Evolutionary conservation across 2,797 vertebrate species (phyloP).

Genomic region (Adrianichthys oophorus): DNA sequence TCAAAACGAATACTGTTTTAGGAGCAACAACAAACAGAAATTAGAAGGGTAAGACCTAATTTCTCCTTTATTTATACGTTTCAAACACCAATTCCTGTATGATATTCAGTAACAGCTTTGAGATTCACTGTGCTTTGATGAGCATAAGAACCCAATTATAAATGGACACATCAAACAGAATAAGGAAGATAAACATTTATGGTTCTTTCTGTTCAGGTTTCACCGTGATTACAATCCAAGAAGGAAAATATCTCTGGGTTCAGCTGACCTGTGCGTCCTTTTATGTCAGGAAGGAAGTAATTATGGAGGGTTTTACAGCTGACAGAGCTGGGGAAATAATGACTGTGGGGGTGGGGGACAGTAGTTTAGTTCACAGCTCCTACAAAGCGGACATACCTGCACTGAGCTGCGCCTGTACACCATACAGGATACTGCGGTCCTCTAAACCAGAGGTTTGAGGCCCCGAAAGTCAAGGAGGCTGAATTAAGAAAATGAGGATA

Average conservation of each 20-base stretch:
- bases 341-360: conserved; percentile 38
- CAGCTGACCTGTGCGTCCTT: conserved; percentile 69
- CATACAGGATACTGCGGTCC: conserved; percentile 38
- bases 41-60: neutral
- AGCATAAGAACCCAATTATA: conserved; percentile 51
- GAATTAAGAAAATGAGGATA: conserved; percentile 68
- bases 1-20: conserved; percentile 19
- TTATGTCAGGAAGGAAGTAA: conserved; percentile 82
- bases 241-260: conserved; percentile 56
- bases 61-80: neutral
- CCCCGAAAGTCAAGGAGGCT: conserved; percentile 60
- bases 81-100: neutral
- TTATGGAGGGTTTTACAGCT: conserved; percentile 78
- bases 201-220: conserved; percentile 64
- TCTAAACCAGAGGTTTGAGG: conserved; percentile 37
- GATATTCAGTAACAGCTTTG: conserved; percentile 3
- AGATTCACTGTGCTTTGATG: conserved; percentile 23
- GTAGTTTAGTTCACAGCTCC: conserved; percentile 16
- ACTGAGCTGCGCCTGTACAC: conserved; percentile 28
- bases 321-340: conserved; percentile 66
- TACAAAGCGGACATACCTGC: conserved; percentile 50
- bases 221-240: conserved; percentile 66
- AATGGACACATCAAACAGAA: conserved; percentile 48
- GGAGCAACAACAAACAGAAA: conserved; percentile 23
- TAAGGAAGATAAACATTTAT: conserved; percentile 66